Conservation (phyloP, 1,140 invertebrate genomes). For the Drosophila santomea region DNA sequence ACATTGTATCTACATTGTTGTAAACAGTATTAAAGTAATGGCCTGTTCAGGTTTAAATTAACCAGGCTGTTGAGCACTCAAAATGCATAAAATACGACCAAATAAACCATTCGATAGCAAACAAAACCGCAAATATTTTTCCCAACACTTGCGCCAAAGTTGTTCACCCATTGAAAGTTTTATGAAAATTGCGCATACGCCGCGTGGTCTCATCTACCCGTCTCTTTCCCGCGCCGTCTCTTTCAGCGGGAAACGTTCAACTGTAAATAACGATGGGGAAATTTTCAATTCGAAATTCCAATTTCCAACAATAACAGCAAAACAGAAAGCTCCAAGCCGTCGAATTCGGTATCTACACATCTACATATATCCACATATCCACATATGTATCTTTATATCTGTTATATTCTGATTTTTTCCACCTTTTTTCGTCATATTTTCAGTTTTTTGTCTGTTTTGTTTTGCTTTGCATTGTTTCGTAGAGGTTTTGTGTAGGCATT, state of each 20-base stretch:
- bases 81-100: background rate
- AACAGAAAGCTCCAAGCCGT: constrained; percentile 3
- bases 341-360: constrained; percentile 30
- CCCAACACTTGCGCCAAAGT: background rate
- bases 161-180: constrained; percentile 8
- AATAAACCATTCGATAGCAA: background rate
- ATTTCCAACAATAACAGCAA: constrained; percentile 47
- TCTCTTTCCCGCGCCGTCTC: background rate
- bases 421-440: constrained; percentile 8
- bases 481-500: constrained; percentile 63
- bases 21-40: background rate
- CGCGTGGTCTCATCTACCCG: constrained; percentile 12
- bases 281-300: constrained; percentile 53
- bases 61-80: background rate
- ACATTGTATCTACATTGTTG: background rate
- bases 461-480: constrained; percentile 11
- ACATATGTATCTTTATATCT: constrained; percentile 15
- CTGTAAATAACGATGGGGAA: constrained; percentile 52
- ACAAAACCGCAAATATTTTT: background rate
- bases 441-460: constrained; percentile 1
- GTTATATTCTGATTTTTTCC: constrained; percentile 41
- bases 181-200: constrained; percentile 67
- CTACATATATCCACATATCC: constrained; percentile 12
- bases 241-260: constrained; percentile 28
- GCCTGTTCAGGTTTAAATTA: background rate